phyloP scores from a whole-genome alignment of 53 echinoderm and acorn worm genomes.

The Temnopleurus reevesii region DNA sequence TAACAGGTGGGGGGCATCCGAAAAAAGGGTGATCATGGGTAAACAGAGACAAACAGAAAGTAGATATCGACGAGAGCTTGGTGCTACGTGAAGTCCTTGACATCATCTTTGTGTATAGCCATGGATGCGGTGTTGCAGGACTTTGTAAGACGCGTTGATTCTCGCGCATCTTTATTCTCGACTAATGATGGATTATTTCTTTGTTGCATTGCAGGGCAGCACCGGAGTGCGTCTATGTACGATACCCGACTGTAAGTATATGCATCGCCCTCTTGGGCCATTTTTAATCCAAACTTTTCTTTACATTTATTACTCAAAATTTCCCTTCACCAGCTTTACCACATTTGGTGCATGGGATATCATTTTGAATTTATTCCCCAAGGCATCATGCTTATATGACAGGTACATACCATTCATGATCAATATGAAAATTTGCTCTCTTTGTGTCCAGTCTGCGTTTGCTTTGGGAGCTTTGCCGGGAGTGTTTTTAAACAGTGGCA shows the following conservation, averaged over 20 bases:
- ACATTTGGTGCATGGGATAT: too few relatives aligned
- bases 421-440: too few relatives aligned
- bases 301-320: too few relatives aligned
- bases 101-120: background rate
- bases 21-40: too few relatives aligned
- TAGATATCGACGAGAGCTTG: background rate
- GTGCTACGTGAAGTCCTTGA: background rate
- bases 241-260: constrained; percentile 54
- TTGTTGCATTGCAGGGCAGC: constrained; percentile 49
- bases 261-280: background rate
- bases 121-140: constrained; percentile 16
- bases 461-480: too few relatives aligned
- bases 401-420: too few relatives aligned
- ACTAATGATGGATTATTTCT: constrained; percentile 6
- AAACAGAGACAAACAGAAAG: background rate
- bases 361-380: too few relatives aligned
- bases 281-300: background rate
- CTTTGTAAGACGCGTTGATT: background rate
- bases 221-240: constrained; percentile 56
- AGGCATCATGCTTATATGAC: too few relatives aligned
- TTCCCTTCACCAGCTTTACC: too few relatives aligned
- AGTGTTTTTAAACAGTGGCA: too few relatives aligned
- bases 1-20: constrained; percentile 1
- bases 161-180: background rate
- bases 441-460: too few relatives aligned